These are phyloP conservation scores for Coturnix japonica DNA, from an alignment of 2,113 vertebrate species.

Conservation along the genomic window DNA sequence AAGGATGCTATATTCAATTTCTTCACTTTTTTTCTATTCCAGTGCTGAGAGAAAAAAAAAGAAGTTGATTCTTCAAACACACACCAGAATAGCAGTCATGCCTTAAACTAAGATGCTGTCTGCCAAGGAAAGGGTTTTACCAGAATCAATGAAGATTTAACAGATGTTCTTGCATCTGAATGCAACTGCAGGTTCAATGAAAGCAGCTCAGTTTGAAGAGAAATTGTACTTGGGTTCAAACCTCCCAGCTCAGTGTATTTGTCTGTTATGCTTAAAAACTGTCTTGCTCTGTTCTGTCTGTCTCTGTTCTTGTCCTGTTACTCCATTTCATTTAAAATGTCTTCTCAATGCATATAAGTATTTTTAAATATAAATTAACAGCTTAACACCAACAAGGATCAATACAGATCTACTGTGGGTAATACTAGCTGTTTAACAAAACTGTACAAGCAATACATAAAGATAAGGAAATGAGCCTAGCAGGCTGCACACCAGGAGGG, in stretches of 20 bases:
- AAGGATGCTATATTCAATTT: not conserved
- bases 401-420: not conserved
- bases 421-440: not conserved
- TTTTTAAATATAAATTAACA: not conserved
- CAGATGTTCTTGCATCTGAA: not conserved
- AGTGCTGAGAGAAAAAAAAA: not conserved
- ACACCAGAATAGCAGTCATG: not conserved
- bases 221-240: not conserved
- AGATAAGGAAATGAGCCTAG: not conserved
- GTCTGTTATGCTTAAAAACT: not conserved
- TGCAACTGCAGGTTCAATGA: not conserved
- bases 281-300: too few species aligned
- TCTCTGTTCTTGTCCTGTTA: too few species aligned
- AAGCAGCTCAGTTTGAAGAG: not conserved
- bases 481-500: accelerated
- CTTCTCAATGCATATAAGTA: accelerated
- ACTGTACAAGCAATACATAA: accelerated
- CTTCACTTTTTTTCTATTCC: not conserved
- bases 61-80: not conserved
- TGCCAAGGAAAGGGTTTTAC: not conserved
- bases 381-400: not conserved
- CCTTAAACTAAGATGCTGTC: not conserved
- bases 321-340: not conserved
- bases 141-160: not conserved
- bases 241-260: not conserved